These are phyloP conservation scores for Onychomys leucogaster DNA, from an alignment of 2,797 vertebrate genomes.

Conservation along the genomic window DNA sequence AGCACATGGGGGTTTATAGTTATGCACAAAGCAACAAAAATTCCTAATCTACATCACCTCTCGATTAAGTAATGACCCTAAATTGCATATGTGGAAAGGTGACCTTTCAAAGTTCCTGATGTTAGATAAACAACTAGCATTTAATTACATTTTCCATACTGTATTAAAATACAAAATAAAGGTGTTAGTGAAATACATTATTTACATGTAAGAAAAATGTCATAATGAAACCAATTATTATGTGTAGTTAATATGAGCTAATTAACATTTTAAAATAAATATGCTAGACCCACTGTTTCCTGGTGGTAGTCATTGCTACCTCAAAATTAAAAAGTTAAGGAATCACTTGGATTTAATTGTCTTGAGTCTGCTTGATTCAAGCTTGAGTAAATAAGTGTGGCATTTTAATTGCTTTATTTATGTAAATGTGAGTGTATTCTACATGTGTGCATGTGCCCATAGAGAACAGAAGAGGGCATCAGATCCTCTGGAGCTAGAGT, in stretches of 20 bases:
- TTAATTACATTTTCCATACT: constrained; percentile 6
- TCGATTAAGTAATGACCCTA: background rate
- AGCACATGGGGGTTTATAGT: background rate
- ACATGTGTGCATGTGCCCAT: background rate
- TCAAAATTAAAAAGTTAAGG: background rate
- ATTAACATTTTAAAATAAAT: background rate
- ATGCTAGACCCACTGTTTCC: background rate
- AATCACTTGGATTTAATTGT: background rate
- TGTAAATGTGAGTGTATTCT: background rate
- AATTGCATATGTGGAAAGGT: background rate
- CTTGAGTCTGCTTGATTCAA: background rate
- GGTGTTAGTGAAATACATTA: background rate
- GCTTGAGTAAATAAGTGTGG: background rate
- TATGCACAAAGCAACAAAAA: background rate
- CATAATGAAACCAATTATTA: background rate
- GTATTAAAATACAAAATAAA: constrained; percentile 54
- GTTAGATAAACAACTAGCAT: constrained; percentile 28
- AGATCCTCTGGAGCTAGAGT: background rate
- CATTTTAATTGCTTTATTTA: background rate
- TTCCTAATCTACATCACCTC: background rate
- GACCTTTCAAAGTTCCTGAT: background rate
- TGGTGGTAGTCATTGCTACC: background rate
- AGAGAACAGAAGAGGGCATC: background rate
- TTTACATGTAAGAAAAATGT: background rate
- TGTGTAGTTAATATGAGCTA: background rate